Percentiles rank a stretch among this genome's conserved stretches.
These are phyloP conservation scores for Nematolebias whitei DNA, from an alignment of 2,113 vertebrate genomes.

Conservation along the genomic window DNA sequence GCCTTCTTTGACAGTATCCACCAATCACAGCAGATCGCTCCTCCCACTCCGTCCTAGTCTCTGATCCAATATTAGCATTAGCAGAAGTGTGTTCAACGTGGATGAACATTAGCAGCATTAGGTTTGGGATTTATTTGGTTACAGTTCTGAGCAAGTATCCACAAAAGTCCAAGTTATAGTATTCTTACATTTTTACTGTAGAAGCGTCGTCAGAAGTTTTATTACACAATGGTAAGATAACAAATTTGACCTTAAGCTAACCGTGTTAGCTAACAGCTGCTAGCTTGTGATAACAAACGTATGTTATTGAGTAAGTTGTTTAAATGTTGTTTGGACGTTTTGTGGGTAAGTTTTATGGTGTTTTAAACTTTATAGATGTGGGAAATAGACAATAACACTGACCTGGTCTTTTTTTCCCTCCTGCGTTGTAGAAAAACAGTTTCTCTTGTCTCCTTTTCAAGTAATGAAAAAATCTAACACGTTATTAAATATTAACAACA, in stretches of 20 bases:
- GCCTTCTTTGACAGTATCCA: neutral
- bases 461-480: too few relatives aligned
- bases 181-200: neutral
- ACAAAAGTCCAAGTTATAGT: neutral
- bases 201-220: neutral
- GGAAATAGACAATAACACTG: too few relatives aligned
- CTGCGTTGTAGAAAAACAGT: too few relatives aligned
- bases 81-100: constrained; percentile 8
- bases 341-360: neutral
- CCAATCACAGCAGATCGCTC: neutral
- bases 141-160: neutral
- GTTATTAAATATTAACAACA: too few relatives aligned
- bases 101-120: neutral
- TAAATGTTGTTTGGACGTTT: accelerated
- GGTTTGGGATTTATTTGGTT: neutral
- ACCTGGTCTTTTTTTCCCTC: neutral
- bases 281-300: neutral
- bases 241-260: constrained; percentile 8
- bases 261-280: constrained; percentile 19
- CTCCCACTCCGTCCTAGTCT: neutral
- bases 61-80: neutral
- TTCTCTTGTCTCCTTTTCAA: too few relatives aligned
- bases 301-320: neutral
- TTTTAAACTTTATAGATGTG: too few relatives aligned
- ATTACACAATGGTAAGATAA: constrained; percentile 62